A percentile compares a stretch with the other conserved stretches of the same genome.
Evolutionary conservation across 92 coral and sea anemone species (phyloP).

Genomic region (Palythoa grandis): DNA sequence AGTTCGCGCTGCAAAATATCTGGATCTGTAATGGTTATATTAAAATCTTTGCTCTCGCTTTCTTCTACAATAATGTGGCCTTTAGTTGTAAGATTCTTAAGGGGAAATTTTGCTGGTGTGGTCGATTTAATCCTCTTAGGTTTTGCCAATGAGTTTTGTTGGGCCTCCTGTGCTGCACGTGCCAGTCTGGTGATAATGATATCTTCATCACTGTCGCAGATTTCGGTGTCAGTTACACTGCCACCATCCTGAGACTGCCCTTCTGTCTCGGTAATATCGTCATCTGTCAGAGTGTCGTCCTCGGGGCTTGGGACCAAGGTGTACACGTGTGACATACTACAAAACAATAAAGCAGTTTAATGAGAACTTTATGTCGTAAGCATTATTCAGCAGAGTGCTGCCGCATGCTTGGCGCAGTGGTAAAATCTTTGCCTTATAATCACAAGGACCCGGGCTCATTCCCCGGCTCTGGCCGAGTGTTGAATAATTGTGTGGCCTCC

Average conservation of each 20-base stretch:
- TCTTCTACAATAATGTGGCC: background rate
- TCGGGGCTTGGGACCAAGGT: constrained; percentile 76
- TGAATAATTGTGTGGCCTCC: too few species aligned
- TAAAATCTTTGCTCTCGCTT: background rate
- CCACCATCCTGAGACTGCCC: constrained; percentile 78
- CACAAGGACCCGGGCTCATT: too few species aligned
- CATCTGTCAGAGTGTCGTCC: constrained; percentile 74
- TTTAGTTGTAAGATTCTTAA: constrained; percentile 14
- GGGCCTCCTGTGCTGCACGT: constrained; percentile 66
- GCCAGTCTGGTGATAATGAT: constrained; percentile 85
- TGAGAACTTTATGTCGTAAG: background rate
- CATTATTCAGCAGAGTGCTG: too few species aligned
- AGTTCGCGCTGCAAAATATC: constrained; percentile 53
- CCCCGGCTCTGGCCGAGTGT: too few species aligned
- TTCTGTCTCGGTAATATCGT: constrained; percentile 74
- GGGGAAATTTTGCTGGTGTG: constrained; percentile 50
- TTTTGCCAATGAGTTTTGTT: constrained; percentile 55
- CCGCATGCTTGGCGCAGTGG: too few species aligned
- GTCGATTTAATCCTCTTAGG: constrained; percentile 45
- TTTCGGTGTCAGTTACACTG: constrained; percentile 66
- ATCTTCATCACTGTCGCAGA: constrained; percentile 81
- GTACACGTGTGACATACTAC: constrained; percentile 79
- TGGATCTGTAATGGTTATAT: constrained; percentile 41
- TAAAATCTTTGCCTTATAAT: too few species aligned
- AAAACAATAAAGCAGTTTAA: background rate